phyloP scores from a whole-genome alignment of 2,888 invertebrate species.

The Peribatodes rhomboidaria region DNA sequence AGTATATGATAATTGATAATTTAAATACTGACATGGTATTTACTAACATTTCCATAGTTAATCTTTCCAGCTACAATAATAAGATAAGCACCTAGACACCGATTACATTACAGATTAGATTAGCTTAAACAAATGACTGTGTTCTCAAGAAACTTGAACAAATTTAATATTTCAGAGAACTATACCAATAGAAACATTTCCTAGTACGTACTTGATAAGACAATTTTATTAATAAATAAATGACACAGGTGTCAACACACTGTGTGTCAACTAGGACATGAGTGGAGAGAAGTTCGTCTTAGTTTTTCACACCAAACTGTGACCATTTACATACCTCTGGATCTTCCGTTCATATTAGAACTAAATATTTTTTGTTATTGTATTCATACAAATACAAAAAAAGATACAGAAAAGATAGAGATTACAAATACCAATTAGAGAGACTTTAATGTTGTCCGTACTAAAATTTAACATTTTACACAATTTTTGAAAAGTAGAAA shows the following conservation, averaged over 20 bases:
- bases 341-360: no score
- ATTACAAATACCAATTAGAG: no score
- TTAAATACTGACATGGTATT: not conserved
- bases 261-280: conserved; percentile 1
- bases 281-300: not conserved
- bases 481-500: no score
- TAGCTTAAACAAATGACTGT: not conserved
- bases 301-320: no score
- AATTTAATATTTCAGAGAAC: conserved; percentile 26
- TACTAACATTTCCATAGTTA: not conserved
- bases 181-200: conserved; percentile 9
- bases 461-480: no score
- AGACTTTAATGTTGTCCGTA: no score
- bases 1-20: no score
- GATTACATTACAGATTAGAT: conserved; percentile 18
- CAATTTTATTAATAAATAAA: conserved; percentile 24
- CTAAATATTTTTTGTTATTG: no score
- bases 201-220: conserved; percentile 13
- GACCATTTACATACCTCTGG: no score
- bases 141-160: conserved; percentile 17
- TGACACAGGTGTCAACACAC: conserved; percentile 21
- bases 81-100: conserved; percentile 16
- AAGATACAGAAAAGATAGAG: no score
- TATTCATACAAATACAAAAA: no score
- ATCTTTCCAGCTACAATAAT: conserved; percentile 6